Conservation (phyloP, 2,113 vertebrate species). For the Marmota monax region DNA sequence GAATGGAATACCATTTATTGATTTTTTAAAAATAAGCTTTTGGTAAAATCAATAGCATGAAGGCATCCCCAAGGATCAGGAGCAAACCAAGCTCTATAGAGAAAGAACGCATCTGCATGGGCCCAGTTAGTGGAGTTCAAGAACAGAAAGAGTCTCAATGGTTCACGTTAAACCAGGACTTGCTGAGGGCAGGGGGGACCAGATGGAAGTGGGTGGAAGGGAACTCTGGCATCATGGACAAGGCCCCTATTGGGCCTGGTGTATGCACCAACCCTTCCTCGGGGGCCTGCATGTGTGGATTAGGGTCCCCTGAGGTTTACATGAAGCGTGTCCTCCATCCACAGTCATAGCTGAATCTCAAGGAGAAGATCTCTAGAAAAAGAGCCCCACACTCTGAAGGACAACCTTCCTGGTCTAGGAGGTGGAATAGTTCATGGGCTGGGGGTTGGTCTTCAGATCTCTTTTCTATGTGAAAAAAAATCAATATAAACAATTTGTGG, state of each 20-base stretch:
- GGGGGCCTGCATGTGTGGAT: background rate
- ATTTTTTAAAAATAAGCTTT: background rate
- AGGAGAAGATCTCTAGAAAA: background rate
- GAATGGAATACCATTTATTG: background rate
- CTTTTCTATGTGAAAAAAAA: background rate
- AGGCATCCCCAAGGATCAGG: background rate
- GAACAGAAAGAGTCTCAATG: background rate
- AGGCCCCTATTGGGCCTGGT: accelerated
- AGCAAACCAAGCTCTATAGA: background rate
- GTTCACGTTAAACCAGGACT: background rate
- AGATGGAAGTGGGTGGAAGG: too few species aligned
- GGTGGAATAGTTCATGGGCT: background rate
- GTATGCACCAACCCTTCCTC: background rate
- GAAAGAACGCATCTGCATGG: too few species aligned
- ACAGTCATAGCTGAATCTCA: background rate
- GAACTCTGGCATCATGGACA: background rate
- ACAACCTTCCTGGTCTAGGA: background rate
- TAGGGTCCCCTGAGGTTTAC: background rate
- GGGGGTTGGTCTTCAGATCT: background rate
- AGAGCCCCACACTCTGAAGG: background rate
- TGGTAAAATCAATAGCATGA: background rate
- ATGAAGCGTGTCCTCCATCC: background rate
- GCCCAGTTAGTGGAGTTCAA: background rate
- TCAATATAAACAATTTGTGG: background rate
- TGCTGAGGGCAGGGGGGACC: background rate